Base-by-base conservation (phyloP, 2,797 vertebrate genomes). In the Galago senegalensis region DNA sequence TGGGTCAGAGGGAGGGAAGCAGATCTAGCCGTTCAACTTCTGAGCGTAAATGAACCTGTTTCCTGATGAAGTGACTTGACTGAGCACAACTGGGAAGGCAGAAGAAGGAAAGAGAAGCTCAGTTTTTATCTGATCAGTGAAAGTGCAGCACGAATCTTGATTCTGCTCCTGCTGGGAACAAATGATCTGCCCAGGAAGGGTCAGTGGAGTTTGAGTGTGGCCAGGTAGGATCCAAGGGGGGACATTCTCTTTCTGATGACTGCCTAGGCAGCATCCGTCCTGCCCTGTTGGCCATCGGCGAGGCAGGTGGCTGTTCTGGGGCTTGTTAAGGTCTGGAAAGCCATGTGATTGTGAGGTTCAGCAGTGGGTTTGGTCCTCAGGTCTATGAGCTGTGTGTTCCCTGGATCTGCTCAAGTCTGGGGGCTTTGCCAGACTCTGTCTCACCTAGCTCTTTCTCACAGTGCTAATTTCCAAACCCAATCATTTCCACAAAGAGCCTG, bases 401-500 rank as follows among this genome's bases (percentile, higher is more conserved):
- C 37, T 65, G 89, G 79, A 56, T 87, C 95, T 93, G 81, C 49
- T 84, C 1, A 46, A 94, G 60, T 75, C 73, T 96, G 92, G 93
- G 87, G 79, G 27, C 46, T 79, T 95, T 96, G 93, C 94, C 97
- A 97, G 90, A 80, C 49, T 92, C 80, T 43, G 82, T 80, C 92
- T 96, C 94, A 97, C 95, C 92, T 96, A 83, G 90, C 65, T 87
- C 63, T 80, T 96, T 95, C 87, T 92, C 67, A 73, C n/a, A 63
- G 92, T 37, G 88, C 69, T 94, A 69, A 95, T 97, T 97, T 93
- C 85, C 79, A 96, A 94, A 92, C 79, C 89, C 79, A 86, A 1
- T 97, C 75, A 91, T 95, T 96, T 96, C 89, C 83, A 96, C 70
- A 87, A 94, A 96, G n/a, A 91, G 37, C 89, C 85, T 96, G 95